These are phyloP conservation scores for Dorcus parallelipipedus DNA, from an alignment of 2,888 invertebrate species.

Conservation along the genomic window DNA sequence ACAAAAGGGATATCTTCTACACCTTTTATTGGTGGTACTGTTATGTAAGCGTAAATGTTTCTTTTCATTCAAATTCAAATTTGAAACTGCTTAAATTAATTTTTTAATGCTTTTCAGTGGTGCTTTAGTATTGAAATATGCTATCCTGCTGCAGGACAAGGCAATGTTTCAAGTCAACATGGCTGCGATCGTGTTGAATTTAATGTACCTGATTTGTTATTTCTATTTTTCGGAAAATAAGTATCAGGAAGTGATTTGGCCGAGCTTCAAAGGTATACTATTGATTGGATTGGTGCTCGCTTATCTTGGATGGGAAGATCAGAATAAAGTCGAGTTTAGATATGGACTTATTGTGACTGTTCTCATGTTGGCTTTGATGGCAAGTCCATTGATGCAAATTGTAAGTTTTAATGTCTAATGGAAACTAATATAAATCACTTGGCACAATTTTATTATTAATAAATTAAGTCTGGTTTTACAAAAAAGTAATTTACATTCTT, in stretches of 20 bases:
- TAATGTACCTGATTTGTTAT: slow-evolving; percentile 64
- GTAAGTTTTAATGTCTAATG: slow-evolving; percentile 49
- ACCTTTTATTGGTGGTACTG: slow-evolving; percentile 73
- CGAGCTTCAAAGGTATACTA: slow-evolving; percentile 55
- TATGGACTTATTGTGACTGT: slow-evolving; percentile 69
- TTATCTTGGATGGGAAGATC: slow-evolving; percentile 66
- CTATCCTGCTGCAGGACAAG: slow-evolving; percentile 67
- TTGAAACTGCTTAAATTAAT: background rate
- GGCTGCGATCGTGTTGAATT: slow-evolving; percentile 67
- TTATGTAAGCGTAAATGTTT: slow-evolving; percentile 61
- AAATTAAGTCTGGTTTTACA: background rate
- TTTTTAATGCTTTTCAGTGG: slow-evolving; percentile 54
- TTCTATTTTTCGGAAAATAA: slow-evolving; percentile 61
- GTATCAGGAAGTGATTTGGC: slow-evolving; percentile 52
- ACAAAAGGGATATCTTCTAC: slow-evolving; percentile 63
- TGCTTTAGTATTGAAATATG: slow-evolving; percentile 72
- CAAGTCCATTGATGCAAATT: slow-evolving; percentile 66
- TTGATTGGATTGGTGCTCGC: slow-evolving; percentile 59
- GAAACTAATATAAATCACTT: background rate
- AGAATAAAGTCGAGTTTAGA: slow-evolving; percentile 62
- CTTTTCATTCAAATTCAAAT: background rate
- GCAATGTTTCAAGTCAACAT: slow-evolving; percentile 77
- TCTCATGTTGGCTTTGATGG: slow-evolving; percentile 64
- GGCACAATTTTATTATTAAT: background rate
- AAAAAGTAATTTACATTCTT: background rate